Conservation (phyloP, 92 coral and sea anemone genomes). For the Zoanthus sansibaricus region DNA sequence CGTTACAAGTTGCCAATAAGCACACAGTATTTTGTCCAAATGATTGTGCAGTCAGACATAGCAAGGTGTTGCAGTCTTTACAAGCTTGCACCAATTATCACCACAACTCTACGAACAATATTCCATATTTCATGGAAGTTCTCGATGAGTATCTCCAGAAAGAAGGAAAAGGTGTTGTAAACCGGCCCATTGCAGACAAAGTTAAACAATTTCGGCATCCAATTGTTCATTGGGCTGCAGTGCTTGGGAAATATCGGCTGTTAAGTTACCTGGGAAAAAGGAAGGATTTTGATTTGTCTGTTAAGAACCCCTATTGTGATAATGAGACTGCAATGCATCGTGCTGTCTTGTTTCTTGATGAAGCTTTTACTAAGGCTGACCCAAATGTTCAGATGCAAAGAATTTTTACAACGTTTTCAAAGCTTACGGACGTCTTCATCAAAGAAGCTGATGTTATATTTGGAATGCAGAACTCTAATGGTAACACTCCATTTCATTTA, state of each 20-base stretch:
- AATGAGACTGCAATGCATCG: slow-evolving; percentile 40
- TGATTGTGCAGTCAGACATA: slow-evolving; percentile 22
- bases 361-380: slow-evolving; percentile 24
- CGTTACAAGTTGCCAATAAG: background rate
- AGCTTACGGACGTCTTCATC: slow-evolving; percentile 17
- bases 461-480: slow-evolving; percentile 26
- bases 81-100: slow-evolving; percentile 25
- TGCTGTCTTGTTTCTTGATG: slow-evolving; percentile 34
- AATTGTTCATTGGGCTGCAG: slow-evolving; percentile 37
- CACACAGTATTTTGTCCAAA: slow-evolving; percentile 36
- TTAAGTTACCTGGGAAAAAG: slow-evolving; percentile 33
- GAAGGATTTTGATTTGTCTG: slow-evolving; percentile 37
- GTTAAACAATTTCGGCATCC: slow-evolving; percentile 38
- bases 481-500: slow-evolving; percentile 29
- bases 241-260: slow-evolving; percentile 35
- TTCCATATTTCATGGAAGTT: slow-evolving; percentile 23
- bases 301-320: slow-evolving; percentile 19
- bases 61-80: slow-evolving; percentile 11
- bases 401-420: slow-evolving; percentile 14
- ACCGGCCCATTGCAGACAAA: slow-evolving; percentile 25
- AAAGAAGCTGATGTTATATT: slow-evolving; percentile 34
- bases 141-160: slow-evolving; percentile 25
- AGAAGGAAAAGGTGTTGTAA: slow-evolving; percentile 31
- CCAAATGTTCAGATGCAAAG: slow-evolving; percentile 1
- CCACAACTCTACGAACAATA: slow-evolving; percentile 6